Percentiles rank a stretch among this genome's conserved stretches.
Conservation (phyloP, 2,888 invertebrate genomes). For the Trissolcus brochymenae region DNA sequence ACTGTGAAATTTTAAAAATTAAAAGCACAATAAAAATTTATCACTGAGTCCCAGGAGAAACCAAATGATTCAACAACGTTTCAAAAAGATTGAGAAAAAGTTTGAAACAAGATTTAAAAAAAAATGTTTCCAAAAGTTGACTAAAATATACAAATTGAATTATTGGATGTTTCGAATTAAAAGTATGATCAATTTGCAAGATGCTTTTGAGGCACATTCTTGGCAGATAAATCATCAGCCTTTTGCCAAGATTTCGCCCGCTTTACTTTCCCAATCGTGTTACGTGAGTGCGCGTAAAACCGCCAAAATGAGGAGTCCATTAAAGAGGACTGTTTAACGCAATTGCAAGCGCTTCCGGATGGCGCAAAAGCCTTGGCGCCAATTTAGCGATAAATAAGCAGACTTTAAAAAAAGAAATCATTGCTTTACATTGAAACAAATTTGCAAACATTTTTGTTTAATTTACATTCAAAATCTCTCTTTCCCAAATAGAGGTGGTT, state of each 20-base stretch:
- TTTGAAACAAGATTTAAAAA: too few relatives aligned
- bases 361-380: constrained; percentile 9
- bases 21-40: too few relatives aligned
- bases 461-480: too few relatives aligned
- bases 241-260: constrained; percentile 59
- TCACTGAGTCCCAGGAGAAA: too few relatives aligned
- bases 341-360: constrained; percentile 23
- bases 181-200: constrained; percentile 22
- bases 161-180: background rate
- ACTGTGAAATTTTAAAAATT: too few relatives aligned
- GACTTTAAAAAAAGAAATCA: too few relatives aligned
- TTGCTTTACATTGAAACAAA: too few relatives aligned
- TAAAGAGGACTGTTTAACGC: constrained; percentile 29
- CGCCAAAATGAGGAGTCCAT: constrained; percentile 34
- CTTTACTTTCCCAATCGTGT: constrained; percentile 44
- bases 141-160: background rate
- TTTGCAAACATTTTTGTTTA: too few relatives aligned
- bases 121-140: too few relatives aligned
- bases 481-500: too few relatives aligned
- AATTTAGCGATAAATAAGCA: constrained; percentile 16
- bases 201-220: constrained; percentile 62
- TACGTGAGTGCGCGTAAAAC: constrained; percentile 40
- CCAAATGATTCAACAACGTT: too few relatives aligned
- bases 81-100: too few relatives aligned
- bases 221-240: constrained; percentile 62